Conservation (phyloP, 1,140 invertebrate species). For the Heterodera schachtii region DNA sequence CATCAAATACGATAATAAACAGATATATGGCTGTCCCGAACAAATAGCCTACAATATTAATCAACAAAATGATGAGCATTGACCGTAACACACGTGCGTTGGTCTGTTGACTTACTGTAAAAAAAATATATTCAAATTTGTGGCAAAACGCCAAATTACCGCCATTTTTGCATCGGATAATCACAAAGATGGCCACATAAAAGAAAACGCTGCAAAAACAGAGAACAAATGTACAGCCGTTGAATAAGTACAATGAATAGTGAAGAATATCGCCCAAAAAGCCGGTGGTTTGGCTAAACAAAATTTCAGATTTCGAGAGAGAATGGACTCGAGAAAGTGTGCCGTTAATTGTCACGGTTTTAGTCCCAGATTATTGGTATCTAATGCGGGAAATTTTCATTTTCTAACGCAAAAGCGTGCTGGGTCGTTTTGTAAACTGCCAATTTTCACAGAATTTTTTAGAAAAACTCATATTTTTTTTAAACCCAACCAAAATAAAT, state of each 20-base stretch:
- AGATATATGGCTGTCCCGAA: constrained; percentile 2
- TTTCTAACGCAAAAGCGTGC: too few relatives aligned
- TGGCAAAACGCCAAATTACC: constrained; percentile 2
- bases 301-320: neutral
- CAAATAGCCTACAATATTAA: constrained; percentile 19
- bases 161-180: constrained; percentile 17
- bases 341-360: too few relatives aligned
- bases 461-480: too few relatives aligned
- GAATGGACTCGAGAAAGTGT: too few relatives aligned
- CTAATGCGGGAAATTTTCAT: too few relatives aligned
- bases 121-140: neutral
- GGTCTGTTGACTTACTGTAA: constrained; percentile 18
- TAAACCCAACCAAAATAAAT: too few relatives aligned
- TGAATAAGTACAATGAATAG: neutral
- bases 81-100: constrained; percentile 24
- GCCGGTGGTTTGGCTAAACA: constrained; percentile 19
- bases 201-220: neutral
- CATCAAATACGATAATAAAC: neutral
- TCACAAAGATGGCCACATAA: constrained; percentile 13
- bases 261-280: neutral
- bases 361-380: too few relatives aligned
- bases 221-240: neutral
- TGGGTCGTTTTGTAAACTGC: too few relatives aligned
- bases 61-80: constrained; percentile 13
- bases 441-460: too few relatives aligned